Conservation (phyloP, 2,113 vertebrate genomes). For the Epinephelus lanceolatus region DNA sequence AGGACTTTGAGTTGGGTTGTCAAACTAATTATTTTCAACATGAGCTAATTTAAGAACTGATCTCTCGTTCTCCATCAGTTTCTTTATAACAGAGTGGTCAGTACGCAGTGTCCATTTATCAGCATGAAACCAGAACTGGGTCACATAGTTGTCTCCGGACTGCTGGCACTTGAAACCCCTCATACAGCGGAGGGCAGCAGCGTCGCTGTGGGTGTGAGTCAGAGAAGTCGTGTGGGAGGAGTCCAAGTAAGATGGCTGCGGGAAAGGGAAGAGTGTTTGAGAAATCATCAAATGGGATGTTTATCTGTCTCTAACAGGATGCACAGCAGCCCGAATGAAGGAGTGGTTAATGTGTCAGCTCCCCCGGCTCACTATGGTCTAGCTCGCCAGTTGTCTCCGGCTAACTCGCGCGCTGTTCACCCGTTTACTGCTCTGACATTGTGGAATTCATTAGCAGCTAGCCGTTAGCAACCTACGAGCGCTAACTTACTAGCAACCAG, state of each 20-base stretch:
- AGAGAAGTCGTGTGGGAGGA: conserved; percentile 72
- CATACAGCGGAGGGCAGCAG: conserved; percentile 1
- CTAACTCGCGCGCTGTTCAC: not conserved
- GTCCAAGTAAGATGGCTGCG: conserved; percentile 85
- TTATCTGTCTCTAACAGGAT: conserved; percentile 69
- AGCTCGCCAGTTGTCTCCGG: not conserved
- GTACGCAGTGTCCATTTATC: not conserved
- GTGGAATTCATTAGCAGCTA: conserved; percentile 72
- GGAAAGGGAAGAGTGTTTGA: conserved; percentile 64
- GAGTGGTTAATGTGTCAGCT: conserved; percentile 35
- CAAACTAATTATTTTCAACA: not conserved
- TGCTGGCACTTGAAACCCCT: not conserved
- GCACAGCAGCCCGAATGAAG: conserved; percentile 39
- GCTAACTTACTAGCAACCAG: conserved; percentile 61
- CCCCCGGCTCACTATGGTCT: not conserved
- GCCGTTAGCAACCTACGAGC: conserved; percentile 56
- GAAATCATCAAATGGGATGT: conserved; percentile 70
- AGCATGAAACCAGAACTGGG: not conserved
- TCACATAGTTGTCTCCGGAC: not conserved
- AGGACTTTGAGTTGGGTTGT: not conserved
- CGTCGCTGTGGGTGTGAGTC: conserved; percentile 75
- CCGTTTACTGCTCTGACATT: conserved; percentile 69
- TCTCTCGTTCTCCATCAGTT: not conserved
- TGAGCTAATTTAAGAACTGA: not conserved
- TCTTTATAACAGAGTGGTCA: not conserved